Evolutionary conservation across 2,888 invertebrate genomes (phyloP), one percentile per base, ranked within the genome.

Genomic region (Cinara cedri): DNA sequence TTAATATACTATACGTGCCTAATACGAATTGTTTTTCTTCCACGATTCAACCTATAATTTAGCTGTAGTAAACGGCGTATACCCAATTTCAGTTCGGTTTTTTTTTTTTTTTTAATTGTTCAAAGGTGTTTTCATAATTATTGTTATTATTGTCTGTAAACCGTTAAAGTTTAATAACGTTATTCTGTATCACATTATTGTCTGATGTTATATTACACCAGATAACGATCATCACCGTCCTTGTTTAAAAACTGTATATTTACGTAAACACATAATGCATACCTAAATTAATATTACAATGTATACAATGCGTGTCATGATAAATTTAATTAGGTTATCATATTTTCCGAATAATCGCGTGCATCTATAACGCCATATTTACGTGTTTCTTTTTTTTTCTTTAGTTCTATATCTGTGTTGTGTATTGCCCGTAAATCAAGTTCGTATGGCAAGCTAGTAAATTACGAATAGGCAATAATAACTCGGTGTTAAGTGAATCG

Each of bases 341-440:
- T 42, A 34, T 54, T 14, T 54, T 19, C 34, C 42, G 19, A 34
- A 70, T 34, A 71, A 71, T 71, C 55, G 42, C 21, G 3, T 34
- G 10, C 14, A 49, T 70, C 54, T 14, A 70, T 34, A 21, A 55
- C 21, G 42, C 16, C 42, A 55, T 21, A 42, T 55, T 55, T 34
- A 42, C 13, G 42, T 19, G 34, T 34, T 34, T 34, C 6, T 34
- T 34, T 34, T 34, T 34, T n/a, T 54, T 54, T 68, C 55, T 72
- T 24, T 3, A 44, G 57, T 72, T 72, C n/a, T 24, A n/a, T 24
- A 24, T n/a, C 8, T 57, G 57, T 57, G 13, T 24, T 24, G 57
- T 72, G 10, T 55, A 34, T 3, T 3, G 34, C 3, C 34, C 34
- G 34, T 34, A 34, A 34, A 34, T 34, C 34, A 34, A 4, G n/a